Percentiles rank a stretch among this genome's conserved stretches.
These are phyloP conservation scores for Nestor notabilis DNA, from an alignment of 2,113 vertebrate genomes.

Conservation along the genomic window DNA sequence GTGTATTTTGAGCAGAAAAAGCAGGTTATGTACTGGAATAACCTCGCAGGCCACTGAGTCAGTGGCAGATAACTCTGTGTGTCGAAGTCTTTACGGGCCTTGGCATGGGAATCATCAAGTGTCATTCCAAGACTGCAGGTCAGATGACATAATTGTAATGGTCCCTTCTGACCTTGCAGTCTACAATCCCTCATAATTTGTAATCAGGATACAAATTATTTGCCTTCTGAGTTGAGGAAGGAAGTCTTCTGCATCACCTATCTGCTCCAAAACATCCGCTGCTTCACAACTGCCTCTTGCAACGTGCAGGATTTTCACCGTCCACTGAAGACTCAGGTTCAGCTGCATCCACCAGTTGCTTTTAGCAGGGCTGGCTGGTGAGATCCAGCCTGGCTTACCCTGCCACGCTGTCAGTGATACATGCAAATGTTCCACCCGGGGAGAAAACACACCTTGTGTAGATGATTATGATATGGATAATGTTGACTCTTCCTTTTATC, in stretches of 20 bases:
- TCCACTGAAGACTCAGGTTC: background rate
- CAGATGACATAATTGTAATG: background rate
- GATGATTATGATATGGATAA: background rate
- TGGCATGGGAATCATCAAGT: accelerated
- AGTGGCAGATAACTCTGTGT: background rate
- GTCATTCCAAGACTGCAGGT: background rate
- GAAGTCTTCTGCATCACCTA: slow-evolving; percentile 63
- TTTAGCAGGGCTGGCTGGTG: background rate
- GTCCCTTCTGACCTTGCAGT: slow-evolving; percentile 35
- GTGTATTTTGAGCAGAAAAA: background rate
- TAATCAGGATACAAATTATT: slow-evolving; percentile 67
- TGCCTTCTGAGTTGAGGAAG: slow-evolving; percentile 55
- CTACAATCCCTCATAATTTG: slow-evolving; percentile 48
- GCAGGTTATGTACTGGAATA: background rate
- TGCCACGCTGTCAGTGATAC: accelerated
- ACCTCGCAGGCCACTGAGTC: accelerated
- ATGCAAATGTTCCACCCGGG: accelerated
- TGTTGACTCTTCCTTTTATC: background rate
- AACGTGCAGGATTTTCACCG: background rate
- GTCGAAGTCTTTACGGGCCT: background rate
- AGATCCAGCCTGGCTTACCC: background rate
- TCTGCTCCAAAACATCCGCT: slow-evolving; percentile 59
- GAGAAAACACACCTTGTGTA: background rate
- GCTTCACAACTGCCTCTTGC: background rate
- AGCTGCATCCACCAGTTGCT: background rate